Evolutionary conservation across 2,113 vertebrate species (phyloP), one percentile per base, ranked within the genome.

Genomic region (Gymnogyps californianus): DNA sequence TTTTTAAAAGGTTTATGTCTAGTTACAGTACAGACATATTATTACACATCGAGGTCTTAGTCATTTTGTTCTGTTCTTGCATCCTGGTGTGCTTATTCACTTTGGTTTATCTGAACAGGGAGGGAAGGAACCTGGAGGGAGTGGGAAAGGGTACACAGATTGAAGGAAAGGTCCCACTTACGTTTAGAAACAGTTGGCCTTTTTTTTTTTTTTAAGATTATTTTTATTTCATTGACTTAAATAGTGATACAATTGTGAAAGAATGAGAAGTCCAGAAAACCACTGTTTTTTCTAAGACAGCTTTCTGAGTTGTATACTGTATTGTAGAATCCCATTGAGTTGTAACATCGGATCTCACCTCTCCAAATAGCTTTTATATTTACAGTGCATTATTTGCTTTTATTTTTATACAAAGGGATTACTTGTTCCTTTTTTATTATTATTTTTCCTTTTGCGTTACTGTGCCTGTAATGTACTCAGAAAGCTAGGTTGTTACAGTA

Each of bases 1-100:
- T 96, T 97, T 96, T 94, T 93, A 77, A 94, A 95, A 95, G 85
- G 93, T 92, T 98, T 96, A 82, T 97, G 97, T 97, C 97, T 98
- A 96, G 92, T 96, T 96, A 85, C 85, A 96, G 95, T 93, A 59
- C 95, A 98, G 97, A 96, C 66, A 20, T 97, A 95, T 96, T 93
- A 97, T 97, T 97, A 96, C 90, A 62, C 96, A 98, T 93, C 44
- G 57, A 95, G 81, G 90, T 83, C 89, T 98, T 96, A 97, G 95
- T 98, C 97, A 98, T 97, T 83, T 90, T 93, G 88, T 96, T 96
- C 81, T 72, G 91, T 88, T 92, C 24, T 82, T 93, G 94, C 40
- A 46, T 92, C 91, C 54, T 88, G 65, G 51, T 87, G 57, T 95
- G 81, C 89, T 96, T 92, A 94, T 95, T 97, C 96, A 90, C 70